Conservation (phyloP, 2,797 vertebrate genomes). For the Mico argentatus region DNA sequence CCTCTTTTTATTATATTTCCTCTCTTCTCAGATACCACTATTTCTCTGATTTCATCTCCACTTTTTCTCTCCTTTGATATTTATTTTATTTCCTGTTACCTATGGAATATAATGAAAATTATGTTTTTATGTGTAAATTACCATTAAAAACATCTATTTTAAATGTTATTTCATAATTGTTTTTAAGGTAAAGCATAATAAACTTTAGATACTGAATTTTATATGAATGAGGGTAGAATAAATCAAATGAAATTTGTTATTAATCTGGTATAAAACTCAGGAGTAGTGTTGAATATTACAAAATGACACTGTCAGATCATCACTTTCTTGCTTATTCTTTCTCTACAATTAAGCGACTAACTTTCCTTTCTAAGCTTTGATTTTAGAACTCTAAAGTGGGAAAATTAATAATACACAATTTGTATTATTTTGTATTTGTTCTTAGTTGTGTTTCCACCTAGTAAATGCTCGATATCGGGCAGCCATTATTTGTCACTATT, state of each 20-base stretch:
- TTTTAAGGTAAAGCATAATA: background rate
- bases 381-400: background rate
- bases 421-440: background rate
- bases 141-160: background rate
- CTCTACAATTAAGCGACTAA: background rate
- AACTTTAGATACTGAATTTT: background rate
- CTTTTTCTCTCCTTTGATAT: background rate
- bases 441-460: background rate
- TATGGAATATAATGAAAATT: background rate
- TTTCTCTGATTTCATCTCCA: background rate
- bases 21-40: background rate
- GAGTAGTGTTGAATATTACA: background rate
- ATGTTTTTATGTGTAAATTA: background rate
- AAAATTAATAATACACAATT: background rate
- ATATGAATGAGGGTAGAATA: background rate
- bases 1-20: background rate
- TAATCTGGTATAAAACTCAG: background rate
- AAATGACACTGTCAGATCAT: background rate
- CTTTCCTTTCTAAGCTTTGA: background rate
- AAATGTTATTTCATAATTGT: background rate
- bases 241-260: background rate
- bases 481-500: background rate
- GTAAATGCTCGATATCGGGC: background rate
- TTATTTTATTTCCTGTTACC: background rate
- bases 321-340: background rate